phyloP scores from a whole-genome alignment of 2,113 vertebrate species.

The Romanogobio albipinnatus region DNA sequence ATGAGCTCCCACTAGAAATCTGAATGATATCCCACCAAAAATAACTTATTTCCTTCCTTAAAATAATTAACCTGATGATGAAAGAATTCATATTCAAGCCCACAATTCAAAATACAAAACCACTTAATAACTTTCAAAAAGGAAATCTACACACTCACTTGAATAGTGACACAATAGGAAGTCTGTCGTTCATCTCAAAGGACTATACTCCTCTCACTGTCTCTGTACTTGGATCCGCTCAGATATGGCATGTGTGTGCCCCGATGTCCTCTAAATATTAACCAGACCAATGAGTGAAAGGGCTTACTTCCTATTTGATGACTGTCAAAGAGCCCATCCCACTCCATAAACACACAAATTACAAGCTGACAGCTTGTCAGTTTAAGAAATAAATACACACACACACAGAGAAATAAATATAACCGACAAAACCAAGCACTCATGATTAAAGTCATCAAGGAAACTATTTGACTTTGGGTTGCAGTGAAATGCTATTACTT shows the following conservation, averaged over 20 bases:
- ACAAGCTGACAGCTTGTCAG: not conserved
- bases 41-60: not conserved
- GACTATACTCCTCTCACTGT: constrained; percentile 13
- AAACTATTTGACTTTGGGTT: not conserved
- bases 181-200: constrained; percentile 18
- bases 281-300: constrained; percentile 20
- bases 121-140: not conserved
- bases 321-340: not conserved
- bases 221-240: constrained; percentile 17
- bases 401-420: not conserved
- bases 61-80: not conserved
- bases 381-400: too few species aligned
- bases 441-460: not conserved
- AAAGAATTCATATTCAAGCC: not conserved
- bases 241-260: not conserved
- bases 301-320: constrained; percentile 38
- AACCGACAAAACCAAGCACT: not conserved
- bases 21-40: not conserved
- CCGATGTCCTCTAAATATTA: constrained; percentile 37
- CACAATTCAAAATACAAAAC: not conserved
- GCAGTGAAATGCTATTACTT: not conserved
- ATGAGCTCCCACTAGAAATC: too few species aligned
- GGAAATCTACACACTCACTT: constrained; percentile 7
- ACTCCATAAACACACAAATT: not conserved
- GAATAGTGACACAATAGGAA: not conserved